phyloP scores from a whole-genome alignment of 2,113 vertebrate genomes.

The Psilopsiagon aymara region DNA sequence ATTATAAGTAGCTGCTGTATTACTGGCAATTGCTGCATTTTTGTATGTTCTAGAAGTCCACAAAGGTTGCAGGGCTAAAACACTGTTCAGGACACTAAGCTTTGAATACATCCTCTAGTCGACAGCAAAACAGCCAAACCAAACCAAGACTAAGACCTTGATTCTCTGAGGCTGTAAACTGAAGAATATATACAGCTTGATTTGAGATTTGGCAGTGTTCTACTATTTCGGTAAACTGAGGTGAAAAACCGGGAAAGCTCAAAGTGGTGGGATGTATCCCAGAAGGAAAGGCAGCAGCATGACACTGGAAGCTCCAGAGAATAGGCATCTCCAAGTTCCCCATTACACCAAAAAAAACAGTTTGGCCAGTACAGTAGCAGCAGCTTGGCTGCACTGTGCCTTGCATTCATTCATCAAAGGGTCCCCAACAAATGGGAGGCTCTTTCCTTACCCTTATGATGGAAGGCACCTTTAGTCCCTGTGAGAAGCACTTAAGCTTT shows the following conservation, averaged over 20 bases:
- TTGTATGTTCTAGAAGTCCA: background rate
- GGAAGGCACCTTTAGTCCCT: background rate
- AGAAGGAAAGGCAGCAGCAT: background rate
- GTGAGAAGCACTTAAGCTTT: background rate
- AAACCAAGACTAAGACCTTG: background rate
- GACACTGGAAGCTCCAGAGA: background rate
- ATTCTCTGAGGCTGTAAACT: background rate
- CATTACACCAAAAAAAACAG: rapidly evolving
- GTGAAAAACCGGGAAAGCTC: background rate
- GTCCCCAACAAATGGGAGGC: background rate
- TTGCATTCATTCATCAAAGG: background rate
- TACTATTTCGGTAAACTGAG: background rate
- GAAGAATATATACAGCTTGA: background rate
- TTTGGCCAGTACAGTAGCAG: background rate
- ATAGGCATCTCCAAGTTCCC: background rate
- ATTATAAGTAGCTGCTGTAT: background rate
- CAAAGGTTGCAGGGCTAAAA: background rate
- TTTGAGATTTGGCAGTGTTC: background rate
- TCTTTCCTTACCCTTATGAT: background rate
- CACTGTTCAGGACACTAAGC: background rate
- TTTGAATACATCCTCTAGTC: background rate
- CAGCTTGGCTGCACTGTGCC: background rate
- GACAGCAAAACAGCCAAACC: background rate
- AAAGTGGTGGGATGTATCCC: background rate
- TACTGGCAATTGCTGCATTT: background rate